These are phyloP conservation scores for Silurus aristotelis DNA, from an alignment of 2,797 vertebrate species.

Conservation along the genomic window DNA sequence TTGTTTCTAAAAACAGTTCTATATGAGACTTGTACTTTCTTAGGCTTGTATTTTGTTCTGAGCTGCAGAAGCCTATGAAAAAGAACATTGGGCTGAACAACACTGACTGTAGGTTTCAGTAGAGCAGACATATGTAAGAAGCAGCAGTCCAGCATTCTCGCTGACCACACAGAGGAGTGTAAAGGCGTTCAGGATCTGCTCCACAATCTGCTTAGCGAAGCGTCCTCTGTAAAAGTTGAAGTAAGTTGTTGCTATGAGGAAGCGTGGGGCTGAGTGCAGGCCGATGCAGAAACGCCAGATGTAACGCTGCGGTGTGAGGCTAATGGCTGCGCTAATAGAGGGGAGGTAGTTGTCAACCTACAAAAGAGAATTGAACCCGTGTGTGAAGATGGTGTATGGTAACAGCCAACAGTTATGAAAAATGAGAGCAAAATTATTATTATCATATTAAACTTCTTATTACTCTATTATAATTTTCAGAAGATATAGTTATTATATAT, in stretches of 20 bases:
- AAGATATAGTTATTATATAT: too few species aligned
- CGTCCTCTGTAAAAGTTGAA: constrained; percentile 83
- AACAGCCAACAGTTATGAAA: not conserved
- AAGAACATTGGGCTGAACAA: not conserved
- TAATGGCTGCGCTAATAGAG: constrained; percentile 91
- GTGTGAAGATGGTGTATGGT: not conserved
- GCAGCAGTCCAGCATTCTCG: constrained; percentile 84
- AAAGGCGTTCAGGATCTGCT: constrained; percentile 71
- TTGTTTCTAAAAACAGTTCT: not conserved
- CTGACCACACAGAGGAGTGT: constrained; percentile 77
- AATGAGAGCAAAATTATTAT: not conserved
- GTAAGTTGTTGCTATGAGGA: constrained; percentile 80
- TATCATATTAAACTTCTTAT: not conserved
- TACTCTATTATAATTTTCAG: not conserved
- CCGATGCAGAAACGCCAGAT: constrained; percentile 91
- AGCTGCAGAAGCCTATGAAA: not conserved
- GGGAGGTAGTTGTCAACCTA: constrained; percentile 95
- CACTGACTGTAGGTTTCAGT: constrained; percentile 84
- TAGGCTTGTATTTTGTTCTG: not conserved
- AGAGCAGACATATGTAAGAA: constrained; percentile 93
- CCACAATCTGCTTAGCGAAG: constrained; percentile 66
- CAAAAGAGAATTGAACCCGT: not conserved
- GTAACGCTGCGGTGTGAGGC: constrained; percentile 85
- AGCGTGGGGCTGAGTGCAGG: constrained; percentile 88
- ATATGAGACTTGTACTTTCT: not conserved